Percentiles rank a stretch among this genome's conserved stretches.
These are phyloP conservation scores for Narcine bancroftii DNA, from an alignment of 2,113 vertebrate species.

Conservation along the genomic window DNA sequence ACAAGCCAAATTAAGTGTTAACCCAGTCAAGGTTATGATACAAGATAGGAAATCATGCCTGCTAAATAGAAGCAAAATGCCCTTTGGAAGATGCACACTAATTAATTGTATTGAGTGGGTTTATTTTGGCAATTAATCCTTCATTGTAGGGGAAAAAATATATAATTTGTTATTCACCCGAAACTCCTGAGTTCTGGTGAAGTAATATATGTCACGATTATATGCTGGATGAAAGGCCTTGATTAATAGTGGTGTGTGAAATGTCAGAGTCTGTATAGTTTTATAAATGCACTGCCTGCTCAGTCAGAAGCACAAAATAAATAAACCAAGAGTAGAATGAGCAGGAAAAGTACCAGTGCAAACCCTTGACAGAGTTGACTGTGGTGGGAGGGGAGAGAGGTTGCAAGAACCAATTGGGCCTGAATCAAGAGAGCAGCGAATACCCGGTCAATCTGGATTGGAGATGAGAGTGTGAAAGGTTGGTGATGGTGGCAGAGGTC, in stretches of 20 bases:
- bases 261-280: background rate
- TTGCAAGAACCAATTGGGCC: background rate
- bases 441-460: background rate
- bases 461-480: background rate
- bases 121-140: background rate
- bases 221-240: background rate
- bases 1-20: too few relatives aligned
- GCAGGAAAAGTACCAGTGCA: too few relatives aligned
- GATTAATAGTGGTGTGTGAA: conserved; percentile 17
- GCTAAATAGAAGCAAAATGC: too few relatives aligned
- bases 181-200: background rate
- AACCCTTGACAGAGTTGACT: too few relatives aligned
- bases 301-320: background rate
- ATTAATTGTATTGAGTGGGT: background rate
- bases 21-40: too few relatives aligned
- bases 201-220: conserved; percentile 24
- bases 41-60: too few relatives aligned
- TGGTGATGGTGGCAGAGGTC: background rate
- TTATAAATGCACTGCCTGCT: background rate
- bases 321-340: background rate
- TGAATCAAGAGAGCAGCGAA: background rate
- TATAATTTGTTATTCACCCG: background rate
- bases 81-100: background rate
- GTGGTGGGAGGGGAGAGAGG: background rate
- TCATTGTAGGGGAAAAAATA: background rate